Base-by-base conservation (phyloP, 1,140 invertebrate genomes). In the Drosophila persimilis region DNA sequence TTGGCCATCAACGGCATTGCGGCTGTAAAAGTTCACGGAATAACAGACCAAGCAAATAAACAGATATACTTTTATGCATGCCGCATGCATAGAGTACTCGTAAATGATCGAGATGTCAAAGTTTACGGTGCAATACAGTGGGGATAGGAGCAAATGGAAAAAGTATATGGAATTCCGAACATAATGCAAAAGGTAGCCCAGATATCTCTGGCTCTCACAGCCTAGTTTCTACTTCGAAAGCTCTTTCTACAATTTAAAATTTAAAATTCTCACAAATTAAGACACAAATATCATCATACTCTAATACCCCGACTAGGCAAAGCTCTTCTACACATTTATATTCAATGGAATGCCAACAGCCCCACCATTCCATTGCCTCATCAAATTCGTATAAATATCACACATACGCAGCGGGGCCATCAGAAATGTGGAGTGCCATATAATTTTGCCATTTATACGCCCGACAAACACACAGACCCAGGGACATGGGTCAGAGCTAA, bases 321-420 rank as follows among this genome's bases (percentile, higher is more conserved):
- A 51, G 51, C 15, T 31, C 11, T 17, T 5, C 7, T 15, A 20
- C 11, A 9, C 7, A 44, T 13, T 7, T 51, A 62, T 45, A 11
- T 39, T 13, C 35, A 39, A 39, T 5, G 35, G 35, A 39, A 39
- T 39, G 35, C 35, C 35, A 39, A 4, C 9, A 4, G 29, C 9
- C 20, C 24, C 31, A 41, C 1, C 35, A 55, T 50, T 31, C 52
- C 51, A 35, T 17, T 26, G 41, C 50, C 44, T 79, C 35, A 76
- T 80, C 26, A 55, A 73, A 76, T 58, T 63, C 76, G 53, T 69
- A 80, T 85, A 80, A 84, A 84, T 85, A 84, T 80, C 44, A 66
- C 57, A 57, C 51, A 76, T 84, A 64, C 75, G 62, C 45, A 39
- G 46, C 51, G 53, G 73, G 47, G 48, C 59, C 65, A 54, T 64